These are phyloP conservation scores for Tetrapedia diversipes DNA, from an alignment of 2,888 invertebrate genomes.

Conservation along the genomic window DNA sequence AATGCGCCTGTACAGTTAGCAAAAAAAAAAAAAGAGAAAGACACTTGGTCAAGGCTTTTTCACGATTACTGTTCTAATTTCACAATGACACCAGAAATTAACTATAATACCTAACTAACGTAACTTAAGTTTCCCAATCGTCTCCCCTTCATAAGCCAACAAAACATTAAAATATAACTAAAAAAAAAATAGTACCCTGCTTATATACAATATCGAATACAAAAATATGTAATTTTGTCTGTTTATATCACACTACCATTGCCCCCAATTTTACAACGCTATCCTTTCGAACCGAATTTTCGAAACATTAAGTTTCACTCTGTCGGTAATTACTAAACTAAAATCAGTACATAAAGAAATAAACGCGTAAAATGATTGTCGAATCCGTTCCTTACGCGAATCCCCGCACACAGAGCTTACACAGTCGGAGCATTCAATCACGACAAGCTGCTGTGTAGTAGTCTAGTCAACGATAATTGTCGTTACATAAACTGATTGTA, in stretches of 20 bases:
- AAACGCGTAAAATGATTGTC: too few relatives aligned
- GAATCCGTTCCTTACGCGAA: too few relatives aligned
- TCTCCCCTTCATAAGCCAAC: not conserved
- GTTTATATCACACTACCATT: not conserved
- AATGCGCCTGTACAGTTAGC: not conserved
- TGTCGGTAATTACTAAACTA: too few relatives aligned
- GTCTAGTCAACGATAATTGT: slow-evolving; percentile 1
- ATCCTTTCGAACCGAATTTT: not conserved
- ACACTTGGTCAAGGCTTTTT: not conserved
- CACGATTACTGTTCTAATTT: not conserved
- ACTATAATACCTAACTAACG: not conserved
- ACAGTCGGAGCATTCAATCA: too few relatives aligned
- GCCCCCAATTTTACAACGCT: not conserved
- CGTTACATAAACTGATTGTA: slow-evolving; percentile 4
- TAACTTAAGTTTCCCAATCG: not conserved
- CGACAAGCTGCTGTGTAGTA: not conserved
- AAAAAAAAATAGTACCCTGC: not conserved
- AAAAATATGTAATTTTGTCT: not conserved
- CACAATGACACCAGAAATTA: slow-evolving; percentile 2
- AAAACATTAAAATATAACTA: not conserved
- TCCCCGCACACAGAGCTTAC: too few relatives aligned
- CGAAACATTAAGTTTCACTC: too few relatives aligned
- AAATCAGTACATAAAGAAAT: too few relatives aligned
- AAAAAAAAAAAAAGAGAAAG: not conserved
- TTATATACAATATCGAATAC: not conserved